Evolutionary conservation across 2,797 vertebrate genomes (phyloP), one percentile per base, ranked within the genome.

Genomic region (Helarctos malayanus): DNA sequence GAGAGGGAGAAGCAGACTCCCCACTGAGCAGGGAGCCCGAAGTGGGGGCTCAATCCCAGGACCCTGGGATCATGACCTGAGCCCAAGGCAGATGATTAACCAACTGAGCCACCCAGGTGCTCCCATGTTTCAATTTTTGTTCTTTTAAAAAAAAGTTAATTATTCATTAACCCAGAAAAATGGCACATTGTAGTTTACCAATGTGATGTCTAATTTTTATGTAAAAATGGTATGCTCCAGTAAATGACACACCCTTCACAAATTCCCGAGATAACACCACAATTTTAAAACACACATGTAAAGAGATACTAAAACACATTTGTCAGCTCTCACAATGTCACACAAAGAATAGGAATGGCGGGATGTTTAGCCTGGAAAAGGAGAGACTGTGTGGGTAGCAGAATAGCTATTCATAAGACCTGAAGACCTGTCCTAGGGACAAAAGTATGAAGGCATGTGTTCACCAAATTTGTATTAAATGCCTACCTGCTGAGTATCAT

Each of bases 81-180:
- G 54, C 54, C 19, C 7, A 56, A 56, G 19, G 54, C 54, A 56
- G 54, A 23, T 21, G 9, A n/a, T 9, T 13, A 61, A 13, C 27
- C 27, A 1, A 61, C 59, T 61, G 27, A 61, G 59, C 12, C 59
- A 61, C 12, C 59, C 59, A 29, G 27, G 27, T 13, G 25, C 12
- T 5, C 13, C 12, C 35, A 85, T 69, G 32, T 68, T 91, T 96
- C 76, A 35, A 52, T 92, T 94, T 61, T 79, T 19, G 21, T 61
- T 71, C 35, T 23, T 71, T 84, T 88, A 91, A 79, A 32, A 38
- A 81, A 87, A 52, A 81, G 56, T 90, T 84, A 92, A 83, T 96
- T 84, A 91, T 35, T 95, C 45, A 86, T 82, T 94, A 94, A 92
- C 65, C 32, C 52, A 95, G 32, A 52, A 81, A 54, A 89, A 41